Percentiles rank a stretch among this genome's conserved stretches.
These are phyloP conservation scores for Pao palembangensis DNA, from an alignment of 2,113 vertebrate genomes.

Conservation along the genomic window DNA sequence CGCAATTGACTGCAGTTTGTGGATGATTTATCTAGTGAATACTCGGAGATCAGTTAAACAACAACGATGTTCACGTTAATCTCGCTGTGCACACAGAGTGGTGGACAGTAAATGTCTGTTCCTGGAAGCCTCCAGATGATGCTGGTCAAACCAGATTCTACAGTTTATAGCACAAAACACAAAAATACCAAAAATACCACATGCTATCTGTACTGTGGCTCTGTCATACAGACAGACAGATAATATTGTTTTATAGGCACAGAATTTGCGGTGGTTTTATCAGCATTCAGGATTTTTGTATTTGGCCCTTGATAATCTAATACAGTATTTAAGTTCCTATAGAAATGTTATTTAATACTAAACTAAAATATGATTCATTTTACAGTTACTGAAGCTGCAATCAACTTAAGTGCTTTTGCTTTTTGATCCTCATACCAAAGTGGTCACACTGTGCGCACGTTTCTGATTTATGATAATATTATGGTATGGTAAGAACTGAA, in stretches of 20 bases:
- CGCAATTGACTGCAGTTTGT: background rate
- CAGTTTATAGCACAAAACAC: background rate
- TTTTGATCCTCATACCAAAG: background rate
- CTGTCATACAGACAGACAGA: no score
- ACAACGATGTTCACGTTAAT: constrained; percentile 5
- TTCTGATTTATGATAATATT: background rate
- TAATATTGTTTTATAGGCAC: no score
- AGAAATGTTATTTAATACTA: background rate
- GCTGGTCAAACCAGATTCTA: background rate
- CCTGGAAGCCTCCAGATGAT: constrained; percentile 10
- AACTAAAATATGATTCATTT: no score
- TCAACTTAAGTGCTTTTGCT: no score
- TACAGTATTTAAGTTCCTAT: background rate
- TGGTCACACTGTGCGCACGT: background rate
- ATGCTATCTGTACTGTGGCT: no score
- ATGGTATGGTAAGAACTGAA: background rate
- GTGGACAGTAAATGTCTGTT: constrained; percentile 4
- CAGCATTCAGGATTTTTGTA: background rate
- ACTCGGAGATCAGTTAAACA: constrained; percentile 1
- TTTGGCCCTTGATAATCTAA: background rate
- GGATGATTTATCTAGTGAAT: constrained; percentile 6
- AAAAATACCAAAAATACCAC: background rate
- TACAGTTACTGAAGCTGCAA: no score
- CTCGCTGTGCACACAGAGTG: constrained; percentile 8
- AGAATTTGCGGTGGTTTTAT: no score